These are phyloP conservation scores for Brachionus rubens DNA, from an alignment of 1,140 invertebrate genomes.

Conservation along the genomic window DNA sequence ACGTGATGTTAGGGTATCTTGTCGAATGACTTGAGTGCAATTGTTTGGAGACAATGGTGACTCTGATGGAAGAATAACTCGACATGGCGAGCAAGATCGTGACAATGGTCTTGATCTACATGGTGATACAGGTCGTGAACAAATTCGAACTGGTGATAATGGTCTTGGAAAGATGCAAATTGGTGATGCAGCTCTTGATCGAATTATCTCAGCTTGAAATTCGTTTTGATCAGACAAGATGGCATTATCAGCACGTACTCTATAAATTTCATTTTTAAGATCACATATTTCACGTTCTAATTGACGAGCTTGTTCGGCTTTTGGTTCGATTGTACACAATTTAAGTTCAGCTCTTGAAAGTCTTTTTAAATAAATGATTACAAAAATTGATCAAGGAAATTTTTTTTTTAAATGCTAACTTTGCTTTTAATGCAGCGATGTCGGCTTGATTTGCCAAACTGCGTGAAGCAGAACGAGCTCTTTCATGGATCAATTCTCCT, in stretches of 20 bases:
- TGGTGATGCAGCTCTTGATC: conserved; percentile 14
- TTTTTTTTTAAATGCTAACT: neutral
- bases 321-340: conserved; percentile 36
- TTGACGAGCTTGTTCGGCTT: conserved; percentile 15
- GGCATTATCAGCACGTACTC: conserved; percentile 13
- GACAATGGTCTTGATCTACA: conserved; percentile 8
- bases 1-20: conserved; percentile 50
- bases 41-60: conserved; percentile 18
- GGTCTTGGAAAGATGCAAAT: conserved; percentile 3
- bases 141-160: neutral
- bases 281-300: conserved; percentile 40
- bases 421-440: conserved; percentile 36
- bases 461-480: conserved; percentile 46
- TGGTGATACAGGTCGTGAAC: conserved; percentile 18
- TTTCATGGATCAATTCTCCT: conserved; percentile 53
- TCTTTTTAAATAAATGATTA: neutral
- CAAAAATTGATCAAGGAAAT: neutral
- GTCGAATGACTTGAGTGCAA: conserved; percentile 9
- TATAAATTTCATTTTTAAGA: conserved; percentile 39
- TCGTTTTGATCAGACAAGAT: conserved; percentile 32
- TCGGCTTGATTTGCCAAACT: conserved; percentile 29
- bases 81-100: neutral
- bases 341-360: conserved; percentile 16
- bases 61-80: neutral
- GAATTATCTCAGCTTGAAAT: conserved; percentile 37